Evolutionary conservation across 2,113 vertebrate genomes (phyloP).

Genomic region (Pteronura brasiliensis): DNA sequence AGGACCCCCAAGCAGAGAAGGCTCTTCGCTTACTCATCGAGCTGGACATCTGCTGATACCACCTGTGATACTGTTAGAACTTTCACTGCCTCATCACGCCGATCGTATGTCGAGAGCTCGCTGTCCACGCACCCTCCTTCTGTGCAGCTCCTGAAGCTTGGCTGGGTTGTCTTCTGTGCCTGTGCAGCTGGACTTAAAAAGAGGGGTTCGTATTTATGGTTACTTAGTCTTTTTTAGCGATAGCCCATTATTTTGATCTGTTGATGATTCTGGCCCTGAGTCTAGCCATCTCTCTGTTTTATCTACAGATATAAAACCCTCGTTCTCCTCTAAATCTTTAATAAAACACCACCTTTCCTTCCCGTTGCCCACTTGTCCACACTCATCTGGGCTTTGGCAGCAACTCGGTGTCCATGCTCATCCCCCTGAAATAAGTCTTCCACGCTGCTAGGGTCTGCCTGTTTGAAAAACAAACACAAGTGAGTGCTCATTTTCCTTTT

Average conservation of each 20-base stretch:
- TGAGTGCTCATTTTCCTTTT: neutral
- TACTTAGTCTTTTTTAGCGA: neutral
- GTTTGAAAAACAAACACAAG: neutral
- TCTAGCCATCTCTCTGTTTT: neutral
- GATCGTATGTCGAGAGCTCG: neutral
- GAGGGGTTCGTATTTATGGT: neutral
- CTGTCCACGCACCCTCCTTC: neutral
- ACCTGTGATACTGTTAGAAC: fast-evolving
- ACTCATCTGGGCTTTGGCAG: neutral
- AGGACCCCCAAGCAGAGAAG: neutral
- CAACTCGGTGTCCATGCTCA: neutral
- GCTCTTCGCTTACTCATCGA: neutral
- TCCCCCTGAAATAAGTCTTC: neutral
- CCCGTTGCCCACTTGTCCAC: neutral
- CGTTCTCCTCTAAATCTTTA: neutral
- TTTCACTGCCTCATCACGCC: fast-evolving
- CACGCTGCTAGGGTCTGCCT: too few relatives aligned
- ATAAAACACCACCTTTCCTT: neutral
- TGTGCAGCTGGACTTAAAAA: neutral
- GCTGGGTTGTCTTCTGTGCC: neutral
- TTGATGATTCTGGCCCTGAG: neutral
- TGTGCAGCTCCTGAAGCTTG: neutral
- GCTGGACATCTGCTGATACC: neutral
- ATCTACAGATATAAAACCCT: neutral
- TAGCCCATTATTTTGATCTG: neutral